Evolutionary conservation across 2,113 vertebrate species (phyloP).

Genomic region (Porphyrio hochstetteri): DNA sequence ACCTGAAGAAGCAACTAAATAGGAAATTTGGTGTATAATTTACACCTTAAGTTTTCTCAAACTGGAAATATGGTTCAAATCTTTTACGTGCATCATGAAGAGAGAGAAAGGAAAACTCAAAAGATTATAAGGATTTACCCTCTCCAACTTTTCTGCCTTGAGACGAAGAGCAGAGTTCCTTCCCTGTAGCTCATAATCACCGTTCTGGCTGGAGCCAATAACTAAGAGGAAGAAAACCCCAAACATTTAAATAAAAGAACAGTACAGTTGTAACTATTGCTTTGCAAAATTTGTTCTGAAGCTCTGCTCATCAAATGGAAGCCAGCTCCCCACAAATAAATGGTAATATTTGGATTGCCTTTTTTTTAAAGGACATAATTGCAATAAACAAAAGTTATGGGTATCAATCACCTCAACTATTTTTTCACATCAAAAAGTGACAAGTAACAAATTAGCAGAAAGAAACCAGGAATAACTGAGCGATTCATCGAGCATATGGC

Average conservation of each 20-base stretch:
- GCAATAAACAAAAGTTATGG: background rate
- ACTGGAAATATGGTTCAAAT: background rate
- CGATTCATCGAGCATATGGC: background rate
- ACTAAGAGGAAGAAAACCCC: slow-evolving; percentile 56
- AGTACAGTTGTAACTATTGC: slow-evolving; percentile 37
- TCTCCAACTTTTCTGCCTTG: slow-evolving; percentile 84
- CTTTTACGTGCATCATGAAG: background rate
- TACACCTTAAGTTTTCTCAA: background rate
- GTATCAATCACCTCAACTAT: background rate
- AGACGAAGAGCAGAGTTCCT: slow-evolving; percentile 73
- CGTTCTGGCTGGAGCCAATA: slow-evolving; percentile 48
- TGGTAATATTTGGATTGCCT: slow-evolving; percentile 8
- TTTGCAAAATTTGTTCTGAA: slow-evolving; percentile 51
- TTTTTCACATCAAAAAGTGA: background rate
- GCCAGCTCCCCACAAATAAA: slow-evolving; percentile 27
- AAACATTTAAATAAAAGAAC: slow-evolving; percentile 17
- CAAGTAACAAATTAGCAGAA: background rate
- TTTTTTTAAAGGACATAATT: background rate
- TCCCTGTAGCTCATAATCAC: slow-evolving; percentile 52
- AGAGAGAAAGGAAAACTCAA: background rate
- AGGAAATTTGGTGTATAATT: background rate
- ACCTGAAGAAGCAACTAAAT: background rate
- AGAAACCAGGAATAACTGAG: slow-evolving; percentile 1
- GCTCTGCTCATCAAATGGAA: slow-evolving; percentile 51
- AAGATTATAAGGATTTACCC: slow-evolving; percentile 75